Evolutionary conservation across 2,888 invertebrate species (phyloP).

Genomic region (Schizotus pectinicornis): DNA sequence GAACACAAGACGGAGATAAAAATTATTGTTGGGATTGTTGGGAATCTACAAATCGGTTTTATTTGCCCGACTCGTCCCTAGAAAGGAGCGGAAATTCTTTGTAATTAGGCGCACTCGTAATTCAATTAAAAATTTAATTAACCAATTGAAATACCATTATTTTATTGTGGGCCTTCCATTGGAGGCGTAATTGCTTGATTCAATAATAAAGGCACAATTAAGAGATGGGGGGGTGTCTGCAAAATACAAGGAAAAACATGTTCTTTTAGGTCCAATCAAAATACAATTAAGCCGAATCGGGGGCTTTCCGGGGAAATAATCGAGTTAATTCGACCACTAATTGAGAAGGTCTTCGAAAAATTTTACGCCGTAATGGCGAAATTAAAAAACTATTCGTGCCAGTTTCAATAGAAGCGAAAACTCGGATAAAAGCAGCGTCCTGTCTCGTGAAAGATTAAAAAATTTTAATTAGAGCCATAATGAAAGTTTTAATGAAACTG

Average conservation of each 20-base stretch:
- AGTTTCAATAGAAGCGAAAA: neutral
- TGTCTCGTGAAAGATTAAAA: constrained; percentile 38
- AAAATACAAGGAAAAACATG: constrained; percentile 5
- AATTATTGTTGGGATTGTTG: constrained; percentile 6
- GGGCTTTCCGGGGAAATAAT: too few relatives aligned
- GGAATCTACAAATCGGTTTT: too few relatives aligned
- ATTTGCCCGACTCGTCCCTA: neutral
- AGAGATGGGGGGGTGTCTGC: constrained; percentile 13
- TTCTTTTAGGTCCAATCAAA: too few relatives aligned
- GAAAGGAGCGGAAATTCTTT: neutral
- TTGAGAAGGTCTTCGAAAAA: too few relatives aligned
- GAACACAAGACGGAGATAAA: constrained; percentile 2
- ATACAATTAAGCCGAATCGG: too few relatives aligned
- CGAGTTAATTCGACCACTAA: too few relatives aligned
- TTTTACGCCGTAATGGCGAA: too few relatives aligned
- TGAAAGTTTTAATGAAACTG: constrained; percentile 35
- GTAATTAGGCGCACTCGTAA: constrained; percentile 34
- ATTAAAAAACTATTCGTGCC: too few relatives aligned
- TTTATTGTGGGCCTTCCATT: constrained; percentile 42
- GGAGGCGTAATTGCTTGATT: constrained; percentile 40
- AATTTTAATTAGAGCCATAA: constrained; percentile 38
- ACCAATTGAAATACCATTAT: constrained; percentile 56
- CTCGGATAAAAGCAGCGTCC: constrained; percentile 9
- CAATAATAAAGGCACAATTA: constrained; percentile 42
- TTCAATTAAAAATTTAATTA: constrained; percentile 55